phyloP scores from a whole-genome alignment of 2,888 invertebrate genomes.

The Drosophila conformis region DNA sequence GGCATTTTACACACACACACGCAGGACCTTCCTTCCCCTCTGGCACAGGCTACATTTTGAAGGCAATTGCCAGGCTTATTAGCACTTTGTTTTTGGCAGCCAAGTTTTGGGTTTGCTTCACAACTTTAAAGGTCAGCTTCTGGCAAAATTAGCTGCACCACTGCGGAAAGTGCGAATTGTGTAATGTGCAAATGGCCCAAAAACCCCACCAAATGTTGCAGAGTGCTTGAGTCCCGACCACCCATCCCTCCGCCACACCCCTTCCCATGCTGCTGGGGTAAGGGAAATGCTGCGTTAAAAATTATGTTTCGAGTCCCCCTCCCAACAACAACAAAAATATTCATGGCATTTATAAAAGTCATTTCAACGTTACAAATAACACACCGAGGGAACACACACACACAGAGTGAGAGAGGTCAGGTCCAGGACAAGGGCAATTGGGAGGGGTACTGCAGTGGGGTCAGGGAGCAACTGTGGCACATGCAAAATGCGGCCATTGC shows the following conservation, averaged over 20 bases:
- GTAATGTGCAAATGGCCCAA: slow-evolving; percentile 42
- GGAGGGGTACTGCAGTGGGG: not conserved
- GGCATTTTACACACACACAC: slow-evolving; percentile 20
- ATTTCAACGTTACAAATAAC: slow-evolving; percentile 51
- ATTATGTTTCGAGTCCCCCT: slow-evolving; percentile 57
- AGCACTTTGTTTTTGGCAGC: slow-evolving; percentile 52
- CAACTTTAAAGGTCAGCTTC: slow-evolving; percentile 54
- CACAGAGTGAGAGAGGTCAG: slow-evolving; percentile 3
- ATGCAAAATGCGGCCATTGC: slow-evolving; percentile 66
- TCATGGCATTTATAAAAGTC: slow-evolving; percentile 78
- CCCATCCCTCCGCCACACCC: not conserved
- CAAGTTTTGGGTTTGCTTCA: not conserved
- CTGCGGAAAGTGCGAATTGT: slow-evolving; percentile 55
- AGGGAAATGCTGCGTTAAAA: slow-evolving; percentile 75
- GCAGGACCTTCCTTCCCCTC: not conserved
- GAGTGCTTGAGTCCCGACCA: slow-evolving; percentile 15
- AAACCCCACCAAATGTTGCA: slow-evolving; percentile 39
- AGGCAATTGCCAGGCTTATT: slow-evolving; percentile 66
- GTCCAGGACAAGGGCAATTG: slow-evolving; percentile 20
- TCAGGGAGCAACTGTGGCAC: slow-evolving; percentile 6
- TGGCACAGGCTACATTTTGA: slow-evolving; percentile 26
- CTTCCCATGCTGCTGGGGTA: not conserved
- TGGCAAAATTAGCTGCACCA: slow-evolving; percentile 60
- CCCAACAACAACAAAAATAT: slow-evolving; percentile 46
- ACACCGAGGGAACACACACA: not conserved